A percentile compares a stretch with the other conserved stretches of the same genome.
These are phyloP conservation scores for Seira ritae DNA, from an alignment of 2,888 invertebrate genomes.

Conservation along the genomic window DNA sequence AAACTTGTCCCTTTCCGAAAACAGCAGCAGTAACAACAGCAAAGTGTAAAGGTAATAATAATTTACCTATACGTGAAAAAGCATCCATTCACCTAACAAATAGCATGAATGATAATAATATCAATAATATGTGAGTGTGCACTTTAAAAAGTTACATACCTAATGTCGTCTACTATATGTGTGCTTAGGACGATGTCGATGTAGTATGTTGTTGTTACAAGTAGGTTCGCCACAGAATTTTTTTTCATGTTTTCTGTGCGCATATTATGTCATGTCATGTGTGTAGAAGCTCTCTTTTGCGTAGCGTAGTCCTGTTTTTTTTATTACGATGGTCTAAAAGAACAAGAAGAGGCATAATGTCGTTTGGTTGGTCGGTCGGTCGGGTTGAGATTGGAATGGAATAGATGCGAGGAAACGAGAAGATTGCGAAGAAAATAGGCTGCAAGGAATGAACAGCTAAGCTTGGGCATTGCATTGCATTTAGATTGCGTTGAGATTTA, in stretches of 20 bases:
- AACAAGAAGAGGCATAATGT: neutral
- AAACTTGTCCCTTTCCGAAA: constrained; percentile 59
- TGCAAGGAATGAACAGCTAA: neutral
- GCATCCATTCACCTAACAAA: constrained; percentile 18
- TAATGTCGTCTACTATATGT: neutral
- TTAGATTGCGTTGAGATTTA: neutral
- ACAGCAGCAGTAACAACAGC: constrained; percentile 46
- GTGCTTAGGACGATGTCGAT: neutral
- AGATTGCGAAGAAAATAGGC: neutral
- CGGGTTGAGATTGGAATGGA: neutral
- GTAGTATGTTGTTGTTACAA: neutral
- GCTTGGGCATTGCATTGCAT: no score
- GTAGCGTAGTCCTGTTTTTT: neutral
- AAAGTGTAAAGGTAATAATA: neutral
- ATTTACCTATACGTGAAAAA: constrained; percentile 15
- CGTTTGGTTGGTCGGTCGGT: neutral
- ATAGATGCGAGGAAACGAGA: neutral
- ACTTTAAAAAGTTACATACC: neutral
- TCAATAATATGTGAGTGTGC: no score
- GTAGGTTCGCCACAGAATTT: neutral
- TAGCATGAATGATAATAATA: neutral
- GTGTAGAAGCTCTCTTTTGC: neutral
- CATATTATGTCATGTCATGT: no score
- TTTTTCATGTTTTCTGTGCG: neutral
- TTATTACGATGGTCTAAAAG: neutral